These are phyloP conservation scores for Ferdinandea cuprea DNA, from an alignment of 2,888 invertebrate genomes.

Conservation along the genomic window DNA sequence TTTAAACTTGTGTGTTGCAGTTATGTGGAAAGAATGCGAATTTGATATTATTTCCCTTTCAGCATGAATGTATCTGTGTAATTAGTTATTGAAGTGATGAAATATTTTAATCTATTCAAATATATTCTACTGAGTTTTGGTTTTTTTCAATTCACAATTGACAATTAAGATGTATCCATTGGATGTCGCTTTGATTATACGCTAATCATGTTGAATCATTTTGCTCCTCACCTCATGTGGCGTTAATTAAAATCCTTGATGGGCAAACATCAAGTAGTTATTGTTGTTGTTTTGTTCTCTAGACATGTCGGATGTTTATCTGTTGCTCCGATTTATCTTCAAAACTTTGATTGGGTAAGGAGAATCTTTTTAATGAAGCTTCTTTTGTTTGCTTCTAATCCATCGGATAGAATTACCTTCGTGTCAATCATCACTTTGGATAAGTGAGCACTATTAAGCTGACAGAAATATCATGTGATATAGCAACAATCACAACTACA, in stretches of 20 bases:
- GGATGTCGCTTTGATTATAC: conserved; percentile 23
- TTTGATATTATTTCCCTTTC: conserved; percentile 23
- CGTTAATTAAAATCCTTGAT: conserved; percentile 26
- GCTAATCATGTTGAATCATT: conserved; percentile 5
- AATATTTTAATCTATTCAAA: conserved; percentile 17
- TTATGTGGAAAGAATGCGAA: conserved; percentile 68
- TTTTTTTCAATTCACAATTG: too few relatives aligned
- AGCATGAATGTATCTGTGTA: conserved; percentile 4
- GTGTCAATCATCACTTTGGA: conserved; percentile 20
- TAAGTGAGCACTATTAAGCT: conserved; percentile 4
- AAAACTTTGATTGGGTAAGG: conserved; percentile 1
- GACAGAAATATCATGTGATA: conserved; percentile 18
- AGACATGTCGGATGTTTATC: conserved; percentile 17
- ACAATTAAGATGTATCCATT: too few relatives aligned
- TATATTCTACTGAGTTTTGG: background rate
- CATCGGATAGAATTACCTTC: conserved; percentile 36
- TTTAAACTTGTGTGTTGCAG: conserved; percentile 54
- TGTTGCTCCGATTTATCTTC: conserved; percentile 34
- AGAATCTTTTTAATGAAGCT: conserved; percentile 26
- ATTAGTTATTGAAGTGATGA: conserved; percentile 16
- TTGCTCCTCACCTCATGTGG: background rate
- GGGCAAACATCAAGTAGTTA: background rate
- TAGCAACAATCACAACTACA: background rate
- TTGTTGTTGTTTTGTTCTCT: background rate
- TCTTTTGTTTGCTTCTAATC: conserved; percentile 17